These are phyloP conservation scores for Megaceryle alcyon DNA, from an alignment of 2,797 vertebrate genomes.

Conservation along the genomic window DNA sequence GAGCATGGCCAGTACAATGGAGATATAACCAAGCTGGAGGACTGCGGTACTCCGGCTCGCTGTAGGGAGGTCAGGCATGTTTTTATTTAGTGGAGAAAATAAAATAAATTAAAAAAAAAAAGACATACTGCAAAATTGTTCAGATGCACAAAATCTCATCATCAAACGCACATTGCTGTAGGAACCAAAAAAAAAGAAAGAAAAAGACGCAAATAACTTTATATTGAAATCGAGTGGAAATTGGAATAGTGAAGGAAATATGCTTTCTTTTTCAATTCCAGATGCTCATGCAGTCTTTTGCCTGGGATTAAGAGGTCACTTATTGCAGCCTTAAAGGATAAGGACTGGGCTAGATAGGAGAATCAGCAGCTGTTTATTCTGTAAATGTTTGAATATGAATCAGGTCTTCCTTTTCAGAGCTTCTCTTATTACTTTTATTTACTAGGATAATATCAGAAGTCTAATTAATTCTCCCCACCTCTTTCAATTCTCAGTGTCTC, in stretches of 20 bases:
- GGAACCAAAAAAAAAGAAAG: background rate
- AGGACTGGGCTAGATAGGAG: constrained; percentile 20
- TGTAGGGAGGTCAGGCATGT: background rate
- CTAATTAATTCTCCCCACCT: constrained; percentile 67
- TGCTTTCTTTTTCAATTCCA: constrained; percentile 66
- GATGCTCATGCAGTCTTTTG: constrained; percentile 48
- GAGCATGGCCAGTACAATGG: constrained; percentile 39
- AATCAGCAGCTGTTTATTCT: constrained; percentile 68
- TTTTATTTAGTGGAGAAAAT: background rate
- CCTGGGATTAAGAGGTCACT: constrained; percentile 63
- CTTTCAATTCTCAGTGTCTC: constrained; percentile 40
- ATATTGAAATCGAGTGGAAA: constrained; percentile 62
- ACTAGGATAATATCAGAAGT: constrained; percentile 56
- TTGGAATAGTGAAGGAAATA: constrained; percentile 43
- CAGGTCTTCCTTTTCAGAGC: constrained; percentile 42
- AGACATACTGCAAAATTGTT: background rate
- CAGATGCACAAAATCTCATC: constrained; percentile 50
- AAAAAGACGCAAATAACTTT: background rate
- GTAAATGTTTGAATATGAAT: constrained; percentile 74
- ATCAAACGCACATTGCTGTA: background rate
- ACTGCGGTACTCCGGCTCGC: background rate
- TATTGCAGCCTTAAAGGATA: constrained; percentile 67
- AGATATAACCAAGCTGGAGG: constrained; percentile 19
- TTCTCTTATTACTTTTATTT: constrained; percentile 66
- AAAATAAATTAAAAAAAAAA: no score